Percentiles rank a stretch among this genome's conserved stretches.
These are phyloP conservation scores for Gracilinanus agilis DNA, from an alignment of 2,113 vertebrate genomes.

Conservation along the genomic window DNA sequence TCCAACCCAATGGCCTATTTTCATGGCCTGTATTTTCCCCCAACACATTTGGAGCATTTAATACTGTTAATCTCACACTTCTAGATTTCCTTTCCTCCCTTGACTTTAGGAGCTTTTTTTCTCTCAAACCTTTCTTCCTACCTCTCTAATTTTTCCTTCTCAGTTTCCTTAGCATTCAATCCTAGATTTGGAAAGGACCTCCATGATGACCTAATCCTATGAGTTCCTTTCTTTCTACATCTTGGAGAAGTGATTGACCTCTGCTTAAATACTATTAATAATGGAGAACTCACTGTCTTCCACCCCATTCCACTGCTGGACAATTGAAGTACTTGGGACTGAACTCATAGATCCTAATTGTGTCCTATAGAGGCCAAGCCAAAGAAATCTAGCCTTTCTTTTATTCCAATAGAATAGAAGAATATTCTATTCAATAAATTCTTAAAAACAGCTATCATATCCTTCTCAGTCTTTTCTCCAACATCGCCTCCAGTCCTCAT, in stretches of 20 bases:
- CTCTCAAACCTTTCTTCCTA: neutral
- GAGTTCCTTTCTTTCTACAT: neutral
- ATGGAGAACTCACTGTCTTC: neutral
- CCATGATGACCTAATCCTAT: neutral
- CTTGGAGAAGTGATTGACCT: neutral
- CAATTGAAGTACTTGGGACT: neutral
- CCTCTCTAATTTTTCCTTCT: neutral
- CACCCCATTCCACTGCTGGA: neutral
- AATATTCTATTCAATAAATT: neutral
- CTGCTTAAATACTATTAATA: neutral
- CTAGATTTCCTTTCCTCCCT: neutral
- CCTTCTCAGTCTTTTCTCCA: neutral
- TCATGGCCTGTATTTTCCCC: neutral
- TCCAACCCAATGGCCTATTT: neutral
- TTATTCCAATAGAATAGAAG: neutral
- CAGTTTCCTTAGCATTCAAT: neutral
- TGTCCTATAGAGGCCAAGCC: neutral
- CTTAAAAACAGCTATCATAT: neutral
- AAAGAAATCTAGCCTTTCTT: neutral
- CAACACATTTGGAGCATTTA: neutral
- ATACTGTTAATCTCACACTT: neutral
- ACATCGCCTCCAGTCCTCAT: neutral
- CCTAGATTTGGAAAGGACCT: neutral
- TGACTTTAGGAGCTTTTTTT: neutral
- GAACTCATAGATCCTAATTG: neutral